phyloP scores from a whole-genome alignment of 2,888 invertebrate species.

The Drosophila fulvimacula region DNA sequence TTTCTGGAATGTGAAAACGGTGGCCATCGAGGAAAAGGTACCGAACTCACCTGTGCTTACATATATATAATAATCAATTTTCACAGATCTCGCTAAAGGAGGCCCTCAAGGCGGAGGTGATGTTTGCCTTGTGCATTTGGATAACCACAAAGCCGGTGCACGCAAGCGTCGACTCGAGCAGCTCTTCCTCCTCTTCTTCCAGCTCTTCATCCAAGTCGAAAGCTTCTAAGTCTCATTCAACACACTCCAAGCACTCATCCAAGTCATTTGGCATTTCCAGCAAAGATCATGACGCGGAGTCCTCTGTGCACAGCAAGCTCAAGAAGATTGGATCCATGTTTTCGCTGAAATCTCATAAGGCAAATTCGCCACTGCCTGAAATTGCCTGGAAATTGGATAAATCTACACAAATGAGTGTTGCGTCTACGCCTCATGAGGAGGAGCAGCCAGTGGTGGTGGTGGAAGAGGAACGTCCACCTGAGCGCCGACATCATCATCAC shows the following conservation, averaged over 20 bases:
- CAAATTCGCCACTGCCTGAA: conserved; percentile 43
- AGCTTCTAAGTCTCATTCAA: conserved; percentile 65
- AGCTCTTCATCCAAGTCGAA: conserved; percentile 54
- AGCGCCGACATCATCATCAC: conserved; percentile 51
- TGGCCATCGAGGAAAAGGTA: conserved; percentile 92
- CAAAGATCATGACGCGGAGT: conserved; percentile 69
- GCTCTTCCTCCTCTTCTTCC: conserved; percentile 62
- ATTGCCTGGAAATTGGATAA: conserved; percentile 69
- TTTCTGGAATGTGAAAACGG: conserved; percentile 92
- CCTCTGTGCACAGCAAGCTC: conserved; percentile 76
- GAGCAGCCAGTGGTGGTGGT: not conserved
- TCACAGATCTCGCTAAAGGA: conserved; percentile 88
- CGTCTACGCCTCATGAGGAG: conserved; percentile 7
- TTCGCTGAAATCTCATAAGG: conserved; percentile 78
- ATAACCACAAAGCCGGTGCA: conserved; percentile 90
- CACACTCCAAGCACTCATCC: conserved; percentile 69
- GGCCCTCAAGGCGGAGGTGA: conserved; percentile 89
- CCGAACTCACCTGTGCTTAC: not conserved
- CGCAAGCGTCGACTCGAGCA: conserved; percentile 72
- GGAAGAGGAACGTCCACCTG: conserved; percentile 26
- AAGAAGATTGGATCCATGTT: conserved; percentile 83
- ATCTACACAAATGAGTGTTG: conserved; percentile 60
- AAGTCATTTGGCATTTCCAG: conserved; percentile 75
- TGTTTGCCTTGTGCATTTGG: conserved; percentile 90
- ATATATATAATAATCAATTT: too few species aligned